Percentiles rank a stretch among this genome's conserved stretches.
Evolutionary conservation across 1,140 invertebrate species (phyloP).

Genomic region (Solenopsis invicta): DNA sequence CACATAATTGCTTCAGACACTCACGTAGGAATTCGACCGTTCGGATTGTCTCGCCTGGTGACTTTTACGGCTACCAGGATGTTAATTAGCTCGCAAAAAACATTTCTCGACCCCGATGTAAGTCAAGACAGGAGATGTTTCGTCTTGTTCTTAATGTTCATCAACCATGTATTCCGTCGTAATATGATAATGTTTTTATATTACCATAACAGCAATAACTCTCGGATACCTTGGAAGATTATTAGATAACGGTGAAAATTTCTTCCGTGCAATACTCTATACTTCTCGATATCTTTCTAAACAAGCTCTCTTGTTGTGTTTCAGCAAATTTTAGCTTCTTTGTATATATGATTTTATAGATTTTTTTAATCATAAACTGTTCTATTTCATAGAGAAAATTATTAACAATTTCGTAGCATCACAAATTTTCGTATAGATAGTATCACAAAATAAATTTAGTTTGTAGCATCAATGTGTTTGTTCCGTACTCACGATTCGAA

Average conservation of each 20-base stretch:
- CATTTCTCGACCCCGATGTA: constrained; percentile 34
- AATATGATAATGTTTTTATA: constrained; percentile 29
- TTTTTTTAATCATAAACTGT: neutral
- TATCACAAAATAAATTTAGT: constrained; percentile 23
- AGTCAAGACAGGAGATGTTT: constrained; percentile 21
- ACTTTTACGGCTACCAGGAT: constrained; percentile 50
- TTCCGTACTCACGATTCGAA: constrained; percentile 25
- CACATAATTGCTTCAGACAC: constrained; percentile 37
- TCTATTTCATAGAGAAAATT: neutral
- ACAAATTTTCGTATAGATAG: neutral
- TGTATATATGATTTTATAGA: neutral
- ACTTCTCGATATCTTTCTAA: neutral
- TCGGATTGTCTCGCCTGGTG: constrained; percentile 45
- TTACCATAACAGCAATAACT: constrained; percentile 15
- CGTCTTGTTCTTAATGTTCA: constrained; percentile 35
- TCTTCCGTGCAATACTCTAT: no score
- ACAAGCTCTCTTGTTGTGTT: neutral
- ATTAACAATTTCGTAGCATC: constrained; percentile 1
- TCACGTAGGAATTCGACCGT: constrained; percentile 36
- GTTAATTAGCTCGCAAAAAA: constrained; percentile 41
- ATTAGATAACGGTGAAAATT: neutral
- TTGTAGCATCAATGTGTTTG: neutral
- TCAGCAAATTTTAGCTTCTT: neutral
- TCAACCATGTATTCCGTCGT: constrained; percentile 41
- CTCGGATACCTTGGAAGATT: neutral